Percentiles rank a stretch among this genome's conserved stretches.
Conservation (phyloP, 2,888 invertebrate species). For the Drosophila longiperda region DNA sequence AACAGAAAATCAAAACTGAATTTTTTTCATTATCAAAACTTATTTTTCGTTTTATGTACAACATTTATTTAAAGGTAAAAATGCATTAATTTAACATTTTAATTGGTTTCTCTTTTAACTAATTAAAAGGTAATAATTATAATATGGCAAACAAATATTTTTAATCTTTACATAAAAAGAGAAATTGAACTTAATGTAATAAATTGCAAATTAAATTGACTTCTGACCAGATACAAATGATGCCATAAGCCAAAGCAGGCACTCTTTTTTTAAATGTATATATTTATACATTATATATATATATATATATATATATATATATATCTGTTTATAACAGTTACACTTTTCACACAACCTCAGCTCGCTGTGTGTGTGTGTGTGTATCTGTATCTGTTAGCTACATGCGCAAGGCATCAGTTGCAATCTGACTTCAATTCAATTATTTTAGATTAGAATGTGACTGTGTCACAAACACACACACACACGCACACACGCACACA, state of each 20-base stretch:
- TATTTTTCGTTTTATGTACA: neutral
- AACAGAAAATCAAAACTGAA: neutral
- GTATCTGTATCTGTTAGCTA: slow-evolving; percentile 45
- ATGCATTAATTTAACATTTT: neutral
- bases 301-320: too few relatives aligned
- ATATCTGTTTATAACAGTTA: slow-evolving; percentile 47
- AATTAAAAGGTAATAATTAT: neutral
- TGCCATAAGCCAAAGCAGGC: slow-evolving; percentile 14
- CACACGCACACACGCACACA: slow-evolving; percentile 21
- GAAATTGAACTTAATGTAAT: neutral
- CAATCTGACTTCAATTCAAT: slow-evolving; percentile 81
- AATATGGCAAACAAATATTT: neutral
- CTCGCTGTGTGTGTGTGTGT: slow-evolving; percentile 31
- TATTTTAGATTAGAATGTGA: slow-evolving; percentile 82
- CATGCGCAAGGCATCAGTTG: slow-evolving; percentile 70
- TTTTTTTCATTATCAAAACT: neutral
- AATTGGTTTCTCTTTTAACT: too few relatives aligned
- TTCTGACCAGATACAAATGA: slow-evolving; percentile 2
- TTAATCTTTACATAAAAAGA: too few relatives aligned
- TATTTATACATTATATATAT: too few relatives aligned
- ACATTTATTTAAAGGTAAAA: neutral
- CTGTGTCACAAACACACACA: slow-evolving; percentile 66
- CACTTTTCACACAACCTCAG: slow-evolving; percentile 49
- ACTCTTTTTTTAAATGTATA: slow-evolving; percentile 16
- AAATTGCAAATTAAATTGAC: neutral